Percentiles rank a stretch among this genome's conserved stretches.
Evolutionary conservation across 2,113 vertebrate genomes (phyloP).

Genomic region (Oryzias javanicus): DNA sequence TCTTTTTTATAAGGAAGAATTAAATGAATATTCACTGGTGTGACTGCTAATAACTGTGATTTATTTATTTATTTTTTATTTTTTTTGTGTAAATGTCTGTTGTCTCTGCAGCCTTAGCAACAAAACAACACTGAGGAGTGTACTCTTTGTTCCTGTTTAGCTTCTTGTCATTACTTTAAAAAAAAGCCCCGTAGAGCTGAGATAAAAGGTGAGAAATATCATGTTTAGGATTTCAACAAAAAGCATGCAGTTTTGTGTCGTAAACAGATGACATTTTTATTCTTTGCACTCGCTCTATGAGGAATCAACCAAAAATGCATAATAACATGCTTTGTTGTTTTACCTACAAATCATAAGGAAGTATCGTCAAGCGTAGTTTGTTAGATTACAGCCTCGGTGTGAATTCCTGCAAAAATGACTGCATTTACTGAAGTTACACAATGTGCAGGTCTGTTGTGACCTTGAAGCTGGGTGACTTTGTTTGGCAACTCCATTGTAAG

Average conservation of each 20-base stretch:
- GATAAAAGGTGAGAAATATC: neutral
- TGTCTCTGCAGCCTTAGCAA: too few species aligned
- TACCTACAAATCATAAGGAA: neutral
- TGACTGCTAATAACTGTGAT: too few species aligned
- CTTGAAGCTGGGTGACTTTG: conserved; percentile 1
- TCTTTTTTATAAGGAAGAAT: too few species aligned
- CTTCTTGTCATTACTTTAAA: neutral
- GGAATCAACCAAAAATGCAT: neutral
- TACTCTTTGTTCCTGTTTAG: too few species aligned
- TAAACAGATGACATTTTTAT: neutral
- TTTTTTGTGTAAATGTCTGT: too few species aligned
- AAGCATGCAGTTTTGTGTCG: neutral
- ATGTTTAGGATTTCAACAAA: neutral
- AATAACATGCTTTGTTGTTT: too few species aligned
- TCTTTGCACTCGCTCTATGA: neutral
- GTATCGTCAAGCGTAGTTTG: neutral
- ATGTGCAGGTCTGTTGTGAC: neutral
- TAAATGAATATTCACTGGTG: too few species aligned
- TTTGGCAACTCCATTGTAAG: conserved; percentile 29
- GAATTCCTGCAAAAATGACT: neutral
- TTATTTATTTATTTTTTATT: too few species aligned
- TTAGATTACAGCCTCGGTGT: neutral
- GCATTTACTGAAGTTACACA: neutral
- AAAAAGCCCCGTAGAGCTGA: neutral
- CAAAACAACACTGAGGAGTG: too few species aligned